Percentiles rank a stretch among this genome's conserved stretches.
phyloP scores from a whole-genome alignment of 1,140 invertebrate species.

The Neodiprion fabricii region DNA sequence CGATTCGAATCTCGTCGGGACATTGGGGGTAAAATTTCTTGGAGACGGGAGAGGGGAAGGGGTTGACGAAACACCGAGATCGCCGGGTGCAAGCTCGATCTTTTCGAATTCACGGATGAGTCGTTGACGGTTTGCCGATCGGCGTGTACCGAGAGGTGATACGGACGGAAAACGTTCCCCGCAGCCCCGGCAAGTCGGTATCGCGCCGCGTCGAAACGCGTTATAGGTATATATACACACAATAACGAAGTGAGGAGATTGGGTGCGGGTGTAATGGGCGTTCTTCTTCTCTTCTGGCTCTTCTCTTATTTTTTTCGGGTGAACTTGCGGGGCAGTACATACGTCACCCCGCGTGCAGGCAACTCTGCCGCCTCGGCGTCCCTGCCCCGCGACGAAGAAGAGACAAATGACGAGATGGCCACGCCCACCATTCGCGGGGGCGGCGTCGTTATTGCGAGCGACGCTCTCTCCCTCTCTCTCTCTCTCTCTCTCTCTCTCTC shows the following conservation, averaged over 20 bases:
- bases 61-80: too few species aligned
- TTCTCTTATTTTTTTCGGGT: background rate
- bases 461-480: background rate
- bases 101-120: too few species aligned
- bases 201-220: too few species aligned
- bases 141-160: too few species aligned
- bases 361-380: conserved; percentile 40
- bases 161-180: too few species aligned
- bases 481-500: background rate
- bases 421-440: conserved; percentile 44
- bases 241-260: too few species aligned
- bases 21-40: too few species aligned
- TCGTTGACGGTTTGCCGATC: too few species aligned
- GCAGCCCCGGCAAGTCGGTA: too few species aligned
- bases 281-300: background rate
- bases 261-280: background rate
- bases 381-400: conserved; percentile 41
- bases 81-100: too few species aligned
- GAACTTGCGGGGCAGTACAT: conserved; percentile 39
- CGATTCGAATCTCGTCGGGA: conserved; percentile 17
- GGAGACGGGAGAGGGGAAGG: too few species aligned
- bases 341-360: conserved; percentile 39
- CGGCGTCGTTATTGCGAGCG: conserved; percentile 46
- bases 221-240: too few species aligned
- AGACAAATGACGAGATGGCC: conserved; percentile 55